phyloP scores from a whole-genome alignment of 2,113 vertebrate species.

The Prunella fulvescens region DNA sequence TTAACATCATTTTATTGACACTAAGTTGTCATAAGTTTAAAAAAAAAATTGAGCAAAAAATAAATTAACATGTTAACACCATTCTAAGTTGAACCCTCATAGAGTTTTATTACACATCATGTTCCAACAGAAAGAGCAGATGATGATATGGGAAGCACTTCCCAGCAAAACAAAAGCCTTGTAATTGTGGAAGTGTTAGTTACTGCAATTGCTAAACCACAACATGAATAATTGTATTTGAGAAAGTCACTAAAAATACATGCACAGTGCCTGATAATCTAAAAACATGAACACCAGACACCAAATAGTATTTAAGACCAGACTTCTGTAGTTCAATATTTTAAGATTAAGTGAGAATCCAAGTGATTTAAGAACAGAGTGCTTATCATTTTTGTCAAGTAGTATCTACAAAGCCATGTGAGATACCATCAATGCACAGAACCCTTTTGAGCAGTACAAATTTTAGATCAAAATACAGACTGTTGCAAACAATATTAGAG shows the following conservation, averaged over 20 bases:
- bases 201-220: slow-evolving; percentile 49
- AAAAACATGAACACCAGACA: background rate
- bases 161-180: slow-evolving; percentile 49
- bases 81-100: background rate
- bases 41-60: background rate
- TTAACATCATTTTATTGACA: background rate
- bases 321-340: background rate
- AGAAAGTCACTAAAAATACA: slow-evolving; percentile 19
- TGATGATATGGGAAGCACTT: slow-evolving; percentile 10
- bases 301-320: background rate
- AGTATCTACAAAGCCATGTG: background rate
- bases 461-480: background rate
- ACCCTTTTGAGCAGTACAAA: background rate
- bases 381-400: background rate
- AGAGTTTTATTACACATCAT: background rate
- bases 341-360: background rate
- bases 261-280: background rate
- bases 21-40: background rate
- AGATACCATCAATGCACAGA: background rate
- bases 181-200: slow-evolving; percentile 21
- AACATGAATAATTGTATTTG: slow-evolving; percentile 42
- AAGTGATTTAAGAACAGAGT: background rate
- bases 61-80: background rate
- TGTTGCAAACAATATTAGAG: background rate
- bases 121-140: background rate